Conservation (phyloP, 2,888 invertebrate genomes). For the Ernsta delagoae region DNA sequence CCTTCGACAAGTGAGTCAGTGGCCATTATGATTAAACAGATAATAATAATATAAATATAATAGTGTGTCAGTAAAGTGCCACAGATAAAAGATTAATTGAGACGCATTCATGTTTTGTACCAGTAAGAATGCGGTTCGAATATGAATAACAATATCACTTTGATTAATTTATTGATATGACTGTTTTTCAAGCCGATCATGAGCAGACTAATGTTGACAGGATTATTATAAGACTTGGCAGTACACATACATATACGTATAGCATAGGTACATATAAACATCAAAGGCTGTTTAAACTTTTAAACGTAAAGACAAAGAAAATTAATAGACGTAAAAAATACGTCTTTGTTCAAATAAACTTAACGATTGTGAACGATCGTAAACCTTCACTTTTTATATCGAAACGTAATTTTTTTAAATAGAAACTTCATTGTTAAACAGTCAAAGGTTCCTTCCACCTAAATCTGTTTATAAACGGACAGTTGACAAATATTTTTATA, state of each 20-base stretch:
- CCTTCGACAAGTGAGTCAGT: slow-evolving; percentile 1
- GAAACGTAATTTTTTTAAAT: background rate
- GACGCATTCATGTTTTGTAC: slow-evolving; percentile 7
- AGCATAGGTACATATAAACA: background rate
- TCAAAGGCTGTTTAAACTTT: background rate
- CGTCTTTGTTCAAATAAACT: background rate
- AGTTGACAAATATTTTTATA: no score
- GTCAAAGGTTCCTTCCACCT: no score
- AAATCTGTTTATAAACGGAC: no score
- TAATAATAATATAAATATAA: slow-evolving; percentile 1
- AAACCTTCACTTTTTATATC: background rate
- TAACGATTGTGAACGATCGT: background rate
- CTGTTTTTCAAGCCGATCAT: background rate
- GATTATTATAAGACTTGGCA: background rate
- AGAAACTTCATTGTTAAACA: background rate
- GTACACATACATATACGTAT: no score
- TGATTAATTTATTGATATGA: background rate
- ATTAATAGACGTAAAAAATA: background rate
- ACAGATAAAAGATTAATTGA: slow-evolving; percentile 20
- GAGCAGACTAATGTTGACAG: background rate
- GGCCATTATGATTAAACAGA: background rate
- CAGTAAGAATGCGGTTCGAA: slow-evolving; percentile 19
- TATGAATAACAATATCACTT: background rate
- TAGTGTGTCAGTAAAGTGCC: slow-evolving; percentile 16
- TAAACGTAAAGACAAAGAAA: background rate